A percentile compares a stretch with the other conserved stretches of the same genome.
These are phyloP conservation scores for Cephus sareptanus DNA, from an alignment of 2,888 invertebrate species.

Conservation along the genomic window DNA sequence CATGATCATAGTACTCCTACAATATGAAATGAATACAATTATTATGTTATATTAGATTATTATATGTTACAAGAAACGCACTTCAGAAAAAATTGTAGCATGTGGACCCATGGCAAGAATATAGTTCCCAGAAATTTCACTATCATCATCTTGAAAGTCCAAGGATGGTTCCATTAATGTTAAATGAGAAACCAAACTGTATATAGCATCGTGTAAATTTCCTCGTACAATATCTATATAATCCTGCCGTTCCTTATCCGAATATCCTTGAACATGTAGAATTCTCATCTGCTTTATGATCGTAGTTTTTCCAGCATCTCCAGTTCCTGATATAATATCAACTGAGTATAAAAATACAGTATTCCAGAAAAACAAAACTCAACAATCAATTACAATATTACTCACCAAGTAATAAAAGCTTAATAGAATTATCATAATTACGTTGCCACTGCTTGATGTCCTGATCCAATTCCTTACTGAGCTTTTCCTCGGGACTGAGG, in stretches of 20 bases:
- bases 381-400: not conserved
- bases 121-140: not conserved
- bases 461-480: conserved; percentile 68
- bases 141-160: not conserved
- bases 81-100: not conserved
- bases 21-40: conserved; percentile 35
- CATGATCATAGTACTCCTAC: conserved; percentile 80
- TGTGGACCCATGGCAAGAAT: not conserved
- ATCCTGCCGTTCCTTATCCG: conserved; percentile 71
- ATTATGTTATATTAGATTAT: not conserved
- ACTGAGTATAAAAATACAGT: not conserved
- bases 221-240: conserved; percentile 6
- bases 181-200: not conserved
- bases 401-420: conserved; percentile 38
- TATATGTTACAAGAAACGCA: not conserved
- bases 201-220: conserved; percentile 1
- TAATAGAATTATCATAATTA: conserved; percentile 66
- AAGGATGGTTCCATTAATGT: not conserved
- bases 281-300: conserved; percentile 91
- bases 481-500: conserved; percentile 60
- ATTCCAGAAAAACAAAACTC: not conserved
- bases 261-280: conserved; percentile 82
- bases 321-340: conserved; percentile 72
- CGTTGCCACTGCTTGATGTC: conserved; percentile 70
- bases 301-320: conserved; percentile 87